These are phyloP conservation scores for Gymnorhina tibicen DNA, from an alignment of 2,113 vertebrate species.

Conservation along the genomic window DNA sequence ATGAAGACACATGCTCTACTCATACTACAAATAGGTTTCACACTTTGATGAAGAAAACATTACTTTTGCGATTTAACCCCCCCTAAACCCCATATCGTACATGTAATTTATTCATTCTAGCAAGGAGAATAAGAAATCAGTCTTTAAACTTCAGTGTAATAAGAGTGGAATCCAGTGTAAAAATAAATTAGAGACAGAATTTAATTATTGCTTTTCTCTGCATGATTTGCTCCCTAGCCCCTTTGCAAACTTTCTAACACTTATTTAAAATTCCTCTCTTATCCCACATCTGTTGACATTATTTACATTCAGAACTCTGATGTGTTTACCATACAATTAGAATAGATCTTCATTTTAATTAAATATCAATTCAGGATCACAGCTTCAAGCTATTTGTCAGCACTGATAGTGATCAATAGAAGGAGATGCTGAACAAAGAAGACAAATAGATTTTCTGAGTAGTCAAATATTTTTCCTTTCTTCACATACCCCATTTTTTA, in stretches of 20 bases:
- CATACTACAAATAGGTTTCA: slow-evolving; percentile 18
- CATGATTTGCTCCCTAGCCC: slow-evolving; percentile 49
- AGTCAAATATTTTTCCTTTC: slow-evolving; percentile 49
- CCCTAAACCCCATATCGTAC: background rate
- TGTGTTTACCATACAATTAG: slow-evolving; percentile 74
- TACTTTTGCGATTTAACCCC: background rate
- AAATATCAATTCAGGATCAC: slow-evolving; percentile 74
- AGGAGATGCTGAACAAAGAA: slow-evolving; percentile 64
- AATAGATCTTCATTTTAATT: slow-evolving; percentile 76
- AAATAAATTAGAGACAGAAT: slow-evolving; percentile 64
- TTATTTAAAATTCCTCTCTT: slow-evolving; percentile 71
- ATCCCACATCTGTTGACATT: slow-evolving; percentile 71
- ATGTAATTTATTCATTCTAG: slow-evolving; percentile 42
- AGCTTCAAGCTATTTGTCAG: slow-evolving; percentile 66
- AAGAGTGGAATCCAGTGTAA: slow-evolving; percentile 64
- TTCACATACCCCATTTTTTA: slow-evolving; percentile 32
- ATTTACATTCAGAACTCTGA: slow-evolving; percentile 71
- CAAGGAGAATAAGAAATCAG: slow-evolving; percentile 55
- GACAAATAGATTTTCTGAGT: slow-evolving; percentile 50
- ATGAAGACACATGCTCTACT: background rate
- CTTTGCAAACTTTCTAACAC: slow-evolving; percentile 66
- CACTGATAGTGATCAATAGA: slow-evolving; percentile 69
- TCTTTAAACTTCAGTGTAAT: slow-evolving; percentile 49
- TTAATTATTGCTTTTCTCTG: slow-evolving; percentile 74
- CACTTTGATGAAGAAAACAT: slow-evolving; percentile 9